Evolutionary conservation across 2,888 invertebrate genomes (phyloP), one percentile per base, ranked within the genome.

Genomic region (Arge pagana): DNA sequence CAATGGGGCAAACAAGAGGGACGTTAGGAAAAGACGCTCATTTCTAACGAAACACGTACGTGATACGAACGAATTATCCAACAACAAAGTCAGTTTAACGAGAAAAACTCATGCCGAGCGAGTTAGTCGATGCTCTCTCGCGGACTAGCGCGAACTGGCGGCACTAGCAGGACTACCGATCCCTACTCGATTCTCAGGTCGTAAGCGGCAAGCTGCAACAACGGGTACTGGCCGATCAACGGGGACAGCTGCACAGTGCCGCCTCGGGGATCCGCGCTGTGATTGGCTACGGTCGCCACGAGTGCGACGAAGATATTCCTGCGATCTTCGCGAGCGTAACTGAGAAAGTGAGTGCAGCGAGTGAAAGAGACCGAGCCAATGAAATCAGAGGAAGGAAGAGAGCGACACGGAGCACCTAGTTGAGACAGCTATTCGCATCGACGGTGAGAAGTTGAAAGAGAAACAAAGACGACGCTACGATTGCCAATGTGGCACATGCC

Each of bases 401-500:
- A 50, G 26, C 13, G 49, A 53, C 19, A 39, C 8, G 19, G 42
- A 35, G 16, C n/a, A 48, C n/a, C 24, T 24, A 21, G 30, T 18
- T 26, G 15, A 15, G 26, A 43, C 45, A 10, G 33, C 13, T 33
- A 33, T 2, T 15, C 8, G 11, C 33, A 33, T 4, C 10, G 33
- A 15, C 13, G 8, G 19, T n/a, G 19, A n/a, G n/a, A 18, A 21
- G 21, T 16, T 10, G 10, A 39, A 18, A 10, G 39, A 39, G 19
- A 6, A 18, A 39, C 10, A 39, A 16, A 28, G 8, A 28, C n/a
- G n/a, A n/a, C 28, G 28, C 7, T 39, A n/a, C n/a, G n/a, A 35
- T 42, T 35, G 43, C 26, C 43, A 51, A 51, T 45, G 50, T 51
- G 36, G 50, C 50, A 51, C 50, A 51, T 51, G 50, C 42, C 50